These are phyloP conservation scores for Calosoma granatense DNA, from an alignment of 1,140 invertebrate genomes.

Conservation along the genomic window DNA sequence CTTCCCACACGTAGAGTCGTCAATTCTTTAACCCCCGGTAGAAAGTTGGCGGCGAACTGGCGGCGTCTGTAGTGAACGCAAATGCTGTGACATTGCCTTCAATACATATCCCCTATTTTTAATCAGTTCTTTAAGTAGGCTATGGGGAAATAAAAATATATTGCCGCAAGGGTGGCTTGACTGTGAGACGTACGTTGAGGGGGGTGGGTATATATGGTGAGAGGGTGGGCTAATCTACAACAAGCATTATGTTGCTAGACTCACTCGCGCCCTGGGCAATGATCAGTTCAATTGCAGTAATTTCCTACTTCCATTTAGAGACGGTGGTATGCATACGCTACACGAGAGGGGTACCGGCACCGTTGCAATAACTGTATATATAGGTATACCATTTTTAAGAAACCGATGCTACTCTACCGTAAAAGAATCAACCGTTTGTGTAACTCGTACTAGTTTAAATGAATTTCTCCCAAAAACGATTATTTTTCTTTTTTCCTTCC, in stretches of 20 bases:
- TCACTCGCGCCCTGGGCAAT: conserved; percentile 24
- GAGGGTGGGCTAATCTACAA: conserved; percentile 23
- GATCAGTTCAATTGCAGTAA: conserved; percentile 33
- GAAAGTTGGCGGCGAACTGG: no score
- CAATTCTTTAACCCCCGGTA: no score
- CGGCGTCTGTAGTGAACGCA: neutral
- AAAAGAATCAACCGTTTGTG: neutral
- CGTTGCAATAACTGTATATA: conserved; percentile 2
- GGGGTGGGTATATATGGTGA: no score
- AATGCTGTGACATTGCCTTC: conserved; percentile 6
- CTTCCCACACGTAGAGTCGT: neutral
- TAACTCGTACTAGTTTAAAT: neutral
- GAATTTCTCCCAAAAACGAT: no score
- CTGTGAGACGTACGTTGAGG: neutral
- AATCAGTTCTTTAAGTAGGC: conserved; percentile 35
- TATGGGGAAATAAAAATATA: conserved; percentile 37
- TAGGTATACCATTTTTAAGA: neutral
- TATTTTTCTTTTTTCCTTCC: no score
- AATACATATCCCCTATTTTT: conserved; percentile 30
- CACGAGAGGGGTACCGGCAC: neutral
- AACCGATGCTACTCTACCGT: neutral
- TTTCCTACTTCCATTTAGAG: conserved; percentile 27
- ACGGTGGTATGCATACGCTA: neutral
- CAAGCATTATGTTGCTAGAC: neutral
- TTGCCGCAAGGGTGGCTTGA: conserved; percentile 22